phyloP scores from a whole-genome alignment of 2,797 vertebrate genomes.

The Tenualosa ilisha region DNA sequence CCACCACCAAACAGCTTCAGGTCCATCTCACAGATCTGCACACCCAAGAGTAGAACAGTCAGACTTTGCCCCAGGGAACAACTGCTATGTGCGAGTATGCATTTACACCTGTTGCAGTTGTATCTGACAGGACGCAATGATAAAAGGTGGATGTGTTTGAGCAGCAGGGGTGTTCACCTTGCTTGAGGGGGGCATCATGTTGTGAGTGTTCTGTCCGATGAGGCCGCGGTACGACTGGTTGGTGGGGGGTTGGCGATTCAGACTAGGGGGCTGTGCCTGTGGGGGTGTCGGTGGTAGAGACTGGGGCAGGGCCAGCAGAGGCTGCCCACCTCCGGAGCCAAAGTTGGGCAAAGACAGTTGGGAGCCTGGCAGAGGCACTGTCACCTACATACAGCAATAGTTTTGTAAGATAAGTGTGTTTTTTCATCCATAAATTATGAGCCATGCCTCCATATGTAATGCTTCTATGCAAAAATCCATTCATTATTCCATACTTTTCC shows the following conservation, averaged over 20 bases:
- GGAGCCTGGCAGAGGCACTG: constrained; percentile 88
- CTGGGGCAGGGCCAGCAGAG: constrained; percentile 88
- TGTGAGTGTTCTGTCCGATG: constrained; percentile 87
- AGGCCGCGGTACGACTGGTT: constrained; percentile 89
- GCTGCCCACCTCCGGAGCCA: constrained; percentile 90
- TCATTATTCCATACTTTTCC: too few relatives aligned
- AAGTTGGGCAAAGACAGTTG: constrained; percentile 92
- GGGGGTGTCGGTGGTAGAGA: constrained; percentile 87
- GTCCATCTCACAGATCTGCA: constrained; percentile 95
- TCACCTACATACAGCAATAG: constrained; percentile 76
- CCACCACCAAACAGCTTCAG: constrained; percentile 91
- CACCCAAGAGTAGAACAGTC: neutral
- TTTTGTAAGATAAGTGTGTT: too few relatives aligned
- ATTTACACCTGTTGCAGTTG: too few relatives aligned
- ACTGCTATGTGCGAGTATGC: neutral
- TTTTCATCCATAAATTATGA: neutral
- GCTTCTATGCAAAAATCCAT: too few relatives aligned
- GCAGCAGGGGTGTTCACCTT: neutral
- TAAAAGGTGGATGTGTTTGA: neutral
- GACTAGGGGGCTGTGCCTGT: constrained; percentile 85
- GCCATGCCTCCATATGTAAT: too few relatives aligned
- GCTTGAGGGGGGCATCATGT: constrained; percentile 84
- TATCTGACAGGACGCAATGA: neutral
- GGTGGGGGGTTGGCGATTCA: constrained; percentile 86
- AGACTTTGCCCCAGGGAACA: too few relatives aligned